A percentile compares a stretch with the other conserved stretches of the same genome.
Conservation (phyloP, 2,888 invertebrate species). For the Ecdyonurus torrentis region DNA sequence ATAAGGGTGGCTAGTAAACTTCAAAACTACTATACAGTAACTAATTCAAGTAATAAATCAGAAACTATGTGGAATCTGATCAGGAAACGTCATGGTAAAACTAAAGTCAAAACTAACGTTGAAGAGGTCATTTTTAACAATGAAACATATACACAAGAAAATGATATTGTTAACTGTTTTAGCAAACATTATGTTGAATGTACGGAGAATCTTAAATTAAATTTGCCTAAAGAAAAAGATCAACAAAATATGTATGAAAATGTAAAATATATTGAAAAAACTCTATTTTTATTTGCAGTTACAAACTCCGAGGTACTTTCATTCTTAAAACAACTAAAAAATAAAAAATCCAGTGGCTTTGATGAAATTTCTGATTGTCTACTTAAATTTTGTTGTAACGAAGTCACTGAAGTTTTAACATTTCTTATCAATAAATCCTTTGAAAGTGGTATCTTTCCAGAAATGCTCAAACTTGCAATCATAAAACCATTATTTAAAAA, state of each 20-base stretch:
- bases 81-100: background rate
- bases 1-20: background rate
- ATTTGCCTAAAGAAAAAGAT: no score
- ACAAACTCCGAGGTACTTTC: background rate
- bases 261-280: background rate
- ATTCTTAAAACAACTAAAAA: background rate
- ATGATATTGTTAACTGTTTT: background rate
- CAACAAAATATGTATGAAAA: background rate
- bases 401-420: background rate
- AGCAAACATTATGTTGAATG: background rate
- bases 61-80: background rate
- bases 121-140: background rate
- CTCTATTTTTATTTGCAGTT: background rate
- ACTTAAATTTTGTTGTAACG: background rate
- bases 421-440: background rate
- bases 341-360: background rate
- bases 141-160: background rate
- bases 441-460: background rate
- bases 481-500: background rate
- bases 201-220: background rate
- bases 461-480: background rate
- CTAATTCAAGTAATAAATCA: background rate
- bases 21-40: background rate
- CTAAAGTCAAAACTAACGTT: background rate
- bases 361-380: background rate